Conservation (phyloP, 2,888 invertebrate species). For the Eupithecia dodoneata region DNA sequence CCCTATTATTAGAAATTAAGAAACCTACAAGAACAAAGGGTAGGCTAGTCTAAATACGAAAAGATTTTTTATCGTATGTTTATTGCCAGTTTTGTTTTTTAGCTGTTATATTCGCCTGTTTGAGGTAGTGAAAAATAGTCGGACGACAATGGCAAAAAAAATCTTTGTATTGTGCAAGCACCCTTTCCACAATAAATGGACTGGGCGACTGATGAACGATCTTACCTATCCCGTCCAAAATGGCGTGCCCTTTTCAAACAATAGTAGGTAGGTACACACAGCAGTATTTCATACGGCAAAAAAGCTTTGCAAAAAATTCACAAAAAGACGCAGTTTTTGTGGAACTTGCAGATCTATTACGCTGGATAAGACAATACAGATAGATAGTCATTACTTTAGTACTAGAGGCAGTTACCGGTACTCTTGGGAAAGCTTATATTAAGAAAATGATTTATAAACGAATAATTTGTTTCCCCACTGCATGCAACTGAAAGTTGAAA, state of each 20-base stretch:
- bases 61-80: background rate
- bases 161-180: conserved; percentile 6
- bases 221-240: conserved; percentile 50
- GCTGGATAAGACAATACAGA: too few species aligned
- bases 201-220: conserved; percentile 37
- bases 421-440: too few species aligned
- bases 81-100: background rate
- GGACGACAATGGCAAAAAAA: background rate
- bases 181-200: conserved; percentile 32
- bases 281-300: background rate
- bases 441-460: too few species aligned
- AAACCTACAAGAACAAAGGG: too few species aligned
- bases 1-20: too few species aligned
- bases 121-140: background rate
- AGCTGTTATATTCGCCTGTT: background rate
- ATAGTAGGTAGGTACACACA: conserved; percentile 20
- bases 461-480: background rate
- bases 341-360: background rate
- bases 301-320: background rate
- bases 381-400: too few species aligned
- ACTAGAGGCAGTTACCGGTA: too few species aligned
- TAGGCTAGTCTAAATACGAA: background rate
- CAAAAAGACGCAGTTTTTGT: background rate
- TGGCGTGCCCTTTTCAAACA: conserved; percentile 53
- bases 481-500: background rate